Evolutionary conservation across 1,140 invertebrate genomes (phyloP), one percentile per base, ranked within the genome.

Genomic region (Drosophila aff.): DNA sequence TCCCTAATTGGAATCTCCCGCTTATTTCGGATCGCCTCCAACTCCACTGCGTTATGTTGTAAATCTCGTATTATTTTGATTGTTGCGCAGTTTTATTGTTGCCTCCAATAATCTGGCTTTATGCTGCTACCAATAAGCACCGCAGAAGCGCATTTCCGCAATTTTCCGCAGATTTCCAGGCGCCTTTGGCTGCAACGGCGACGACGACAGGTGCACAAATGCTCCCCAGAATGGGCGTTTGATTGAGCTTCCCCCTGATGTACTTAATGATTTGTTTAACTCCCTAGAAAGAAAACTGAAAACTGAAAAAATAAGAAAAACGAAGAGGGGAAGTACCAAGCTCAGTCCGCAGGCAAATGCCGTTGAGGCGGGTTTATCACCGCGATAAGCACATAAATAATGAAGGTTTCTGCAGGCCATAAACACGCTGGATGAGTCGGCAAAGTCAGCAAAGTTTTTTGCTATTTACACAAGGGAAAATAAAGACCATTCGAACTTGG

Each of bases 61-160:
- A 81, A 87, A 72, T 89, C 49, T 72, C 67, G 66, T 80, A 81
- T 90, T 89, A 81, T 84, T 89, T 89, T 90, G 73, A 86, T 85
- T 85, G 81, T 81, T 72, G 43, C 28, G 41, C 73, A 77, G 61
- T 74, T 75, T 81, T 84, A 84, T 82, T 82, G 79, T 82, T 64
- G 69, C 86, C 79, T 76, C 79, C 83, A 87, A 82, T 87, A 86
- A 82, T 81, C 72, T 66, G 66, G 58, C 69, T 81, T 79, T 78
- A 49, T 77, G 61, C 43, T 68, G 78, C 73, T 76, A 66, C 60
- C 82, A 81, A 76, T 66, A 76, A 66, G 18, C 69, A 64, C 40
- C 57, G 69, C 67, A 73, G 69, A 73, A 73, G 71, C 71, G 71
- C 71, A 61, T 61, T 74, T 74, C 71, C 71, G 71, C 71, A 52